phyloP scores from a whole-genome alignment of 1,140 invertebrate species.

The Phortica variegata region DNA sequence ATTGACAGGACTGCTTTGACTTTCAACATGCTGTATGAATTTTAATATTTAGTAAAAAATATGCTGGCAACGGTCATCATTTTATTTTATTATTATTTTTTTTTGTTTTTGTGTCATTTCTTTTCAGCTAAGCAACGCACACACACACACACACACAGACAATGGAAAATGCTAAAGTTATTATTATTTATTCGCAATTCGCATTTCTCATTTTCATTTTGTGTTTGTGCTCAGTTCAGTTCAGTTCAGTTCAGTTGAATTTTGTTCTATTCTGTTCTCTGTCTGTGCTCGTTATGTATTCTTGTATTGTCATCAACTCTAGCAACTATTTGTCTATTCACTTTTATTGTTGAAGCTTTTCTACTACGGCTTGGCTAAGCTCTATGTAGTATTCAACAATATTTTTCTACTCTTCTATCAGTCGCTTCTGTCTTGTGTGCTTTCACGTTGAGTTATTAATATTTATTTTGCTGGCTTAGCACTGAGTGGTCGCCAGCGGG shows the following conservation, averaged over 20 bases:
- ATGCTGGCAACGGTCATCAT: background rate
- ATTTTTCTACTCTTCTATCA: too few species aligned
- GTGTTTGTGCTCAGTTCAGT: constrained; percentile 8
- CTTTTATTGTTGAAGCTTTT: constrained; percentile 27
- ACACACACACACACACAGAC: too few species aligned
- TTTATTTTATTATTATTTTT: background rate
- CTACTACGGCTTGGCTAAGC: constrained; percentile 26
- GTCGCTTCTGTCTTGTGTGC: constrained; percentile 25
- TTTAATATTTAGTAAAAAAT: constrained; percentile 43
- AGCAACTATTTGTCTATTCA: constrained; percentile 48
- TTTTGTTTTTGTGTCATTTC: background rate
- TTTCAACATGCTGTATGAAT: constrained; percentile 51
- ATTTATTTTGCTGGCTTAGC: constrained; percentile 28
- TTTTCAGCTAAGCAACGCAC: background rate
- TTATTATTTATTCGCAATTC: constrained; percentile 13
- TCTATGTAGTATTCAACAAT: too few species aligned
- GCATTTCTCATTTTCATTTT: constrained; percentile 18
- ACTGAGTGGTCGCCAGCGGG: constrained; percentile 29
- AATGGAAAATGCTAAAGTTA: too few species aligned
- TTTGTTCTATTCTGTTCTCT: constrained; percentile 33
- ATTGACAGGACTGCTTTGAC: constrained; percentile 33
- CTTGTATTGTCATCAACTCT: constrained; percentile 50
- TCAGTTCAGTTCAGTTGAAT: constrained; percentile 28
- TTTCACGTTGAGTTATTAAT: constrained; percentile 43
- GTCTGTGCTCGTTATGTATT: constrained; percentile 31